These are phyloP conservation scores for Leptodactylus fuscus DNA, from an alignment of 2,113 vertebrate genomes.

Conservation along the genomic window DNA sequence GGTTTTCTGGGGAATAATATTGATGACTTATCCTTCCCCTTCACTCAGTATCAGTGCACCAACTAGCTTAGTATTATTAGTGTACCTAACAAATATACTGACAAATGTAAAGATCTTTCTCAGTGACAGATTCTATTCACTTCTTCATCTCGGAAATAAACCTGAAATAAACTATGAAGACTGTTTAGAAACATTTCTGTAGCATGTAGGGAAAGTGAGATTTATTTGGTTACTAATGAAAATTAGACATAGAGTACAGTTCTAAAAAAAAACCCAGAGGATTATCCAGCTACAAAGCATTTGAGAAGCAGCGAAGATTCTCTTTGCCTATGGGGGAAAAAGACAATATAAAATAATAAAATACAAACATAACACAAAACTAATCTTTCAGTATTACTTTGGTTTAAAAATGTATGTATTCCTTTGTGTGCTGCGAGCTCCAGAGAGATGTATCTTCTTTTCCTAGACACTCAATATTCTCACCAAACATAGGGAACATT, in stretches of 20 bases:
- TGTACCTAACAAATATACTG: background rate
- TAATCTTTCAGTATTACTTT: constrained; percentile 49
- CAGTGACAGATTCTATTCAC: background rate
- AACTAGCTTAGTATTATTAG: background rate
- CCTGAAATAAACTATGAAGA: background rate
- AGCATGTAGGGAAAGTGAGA: constrained; percentile 1
- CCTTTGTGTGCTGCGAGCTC: constrained; percentile 31
- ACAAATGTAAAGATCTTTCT: background rate
- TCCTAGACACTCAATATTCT: background rate
- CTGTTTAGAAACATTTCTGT: background rate
- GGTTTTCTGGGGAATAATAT: no score
- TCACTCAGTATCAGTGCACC: no score
- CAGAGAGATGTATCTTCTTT: constrained; percentile 10
- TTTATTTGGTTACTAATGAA: constrained; percentile 30
- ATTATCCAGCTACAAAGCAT: constrained; percentile 27
- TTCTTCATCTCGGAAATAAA: background rate
- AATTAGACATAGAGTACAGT: constrained; percentile 29
- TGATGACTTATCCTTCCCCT: no score
- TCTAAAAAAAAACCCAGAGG: constrained; percentile 19
- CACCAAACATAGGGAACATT: background rate
- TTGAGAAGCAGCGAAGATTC: constrained; percentile 17
- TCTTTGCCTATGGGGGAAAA: constrained; percentile 28
- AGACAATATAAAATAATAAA: constrained; percentile 50
- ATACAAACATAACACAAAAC: constrained; percentile 32
- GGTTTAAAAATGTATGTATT: constrained; percentile 42